Evolutionary conservation across 2,888 invertebrate species (phyloP).

Genomic region (Erynnis tages): DNA sequence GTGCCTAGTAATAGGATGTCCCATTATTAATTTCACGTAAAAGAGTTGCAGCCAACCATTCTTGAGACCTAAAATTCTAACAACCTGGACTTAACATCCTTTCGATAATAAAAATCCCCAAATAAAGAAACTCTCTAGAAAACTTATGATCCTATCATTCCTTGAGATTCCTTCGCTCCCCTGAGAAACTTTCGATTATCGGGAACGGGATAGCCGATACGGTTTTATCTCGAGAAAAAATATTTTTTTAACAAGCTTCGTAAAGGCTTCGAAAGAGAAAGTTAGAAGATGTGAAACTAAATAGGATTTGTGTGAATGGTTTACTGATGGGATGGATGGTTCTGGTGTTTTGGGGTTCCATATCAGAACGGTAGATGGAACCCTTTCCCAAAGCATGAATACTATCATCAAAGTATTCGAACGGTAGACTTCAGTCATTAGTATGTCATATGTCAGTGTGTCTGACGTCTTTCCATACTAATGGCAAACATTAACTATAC

Average conservation of each 20-base stretch:
- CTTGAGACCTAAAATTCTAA: too few species aligned
- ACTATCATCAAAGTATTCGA: too few species aligned
- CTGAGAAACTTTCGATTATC: slow-evolving; percentile 26
- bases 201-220: slow-evolving; percentile 22
- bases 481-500: too few species aligned
- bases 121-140: slow-evolving; percentile 18
- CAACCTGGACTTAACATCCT: neutral
- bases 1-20: too few species aligned
- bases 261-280: slow-evolving; percentile 7
- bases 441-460: too few species aligned
- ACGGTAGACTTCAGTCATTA: too few species aligned
- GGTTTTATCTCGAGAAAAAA: slow-evolving; percentile 21
- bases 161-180: slow-evolving; percentile 18
- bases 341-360: too few species aligned
- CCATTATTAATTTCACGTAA: too few species aligned
- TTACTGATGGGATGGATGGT: neutral
- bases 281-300: slow-evolving; percentile 6
- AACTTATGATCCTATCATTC: slow-evolving; percentile 26
- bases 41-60: too few species aligned
- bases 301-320: slow-evolving; percentile 4
- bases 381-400: too few species aligned
- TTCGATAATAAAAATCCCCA: slow-evolving; percentile 7
- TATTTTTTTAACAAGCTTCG: slow-evolving; percentile 12
- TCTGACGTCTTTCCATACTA: too few species aligned
- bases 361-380: too few species aligned